Evolutionary conservation across 2,113 vertebrate species (phyloP).

Genomic region (Bothrops jararaca): DNA sequence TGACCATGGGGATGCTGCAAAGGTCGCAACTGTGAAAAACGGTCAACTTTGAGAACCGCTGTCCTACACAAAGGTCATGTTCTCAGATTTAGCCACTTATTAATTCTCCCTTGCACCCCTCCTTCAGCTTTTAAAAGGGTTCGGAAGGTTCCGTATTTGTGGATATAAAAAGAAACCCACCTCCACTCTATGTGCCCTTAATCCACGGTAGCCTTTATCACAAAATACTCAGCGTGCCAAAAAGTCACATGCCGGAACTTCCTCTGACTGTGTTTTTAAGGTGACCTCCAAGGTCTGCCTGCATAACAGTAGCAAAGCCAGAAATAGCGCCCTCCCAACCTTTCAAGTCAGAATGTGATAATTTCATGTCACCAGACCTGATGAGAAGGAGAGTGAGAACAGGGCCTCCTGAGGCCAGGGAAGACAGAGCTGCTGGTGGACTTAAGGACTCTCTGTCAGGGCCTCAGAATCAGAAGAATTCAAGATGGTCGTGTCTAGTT

Average conservation of each 20-base stretch:
- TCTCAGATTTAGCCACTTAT: not conserved
- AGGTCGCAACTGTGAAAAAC: no score
- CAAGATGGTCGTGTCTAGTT: not conserved
- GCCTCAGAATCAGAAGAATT: not conserved
- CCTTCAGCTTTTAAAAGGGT: not conserved
- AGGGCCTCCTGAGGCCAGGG: not conserved
- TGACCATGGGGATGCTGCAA: no score
- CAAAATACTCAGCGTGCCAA: not conserved
- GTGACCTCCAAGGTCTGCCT: conserved; percentile 17
- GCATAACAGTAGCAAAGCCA: conserved; percentile 22
- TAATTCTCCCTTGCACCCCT: not conserved
- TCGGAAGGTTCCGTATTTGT: not conserved
- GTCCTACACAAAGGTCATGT: not conserved
- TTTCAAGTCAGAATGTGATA: conserved; percentile 2
- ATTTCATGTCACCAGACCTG: not conserved
- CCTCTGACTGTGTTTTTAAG: conserved; percentile 5
- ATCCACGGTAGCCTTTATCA: not conserved
- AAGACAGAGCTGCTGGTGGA: not conserved
- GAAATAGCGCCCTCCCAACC: not conserved
- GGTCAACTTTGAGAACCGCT: not conserved
- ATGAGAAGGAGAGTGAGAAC: not conserved
- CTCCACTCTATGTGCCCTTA: not conserved
- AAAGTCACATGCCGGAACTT: not conserved
- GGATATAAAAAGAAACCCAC: not conserved
- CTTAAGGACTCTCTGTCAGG: not conserved